These are phyloP conservation scores for Andrena dorsata DNA, from an alignment of 2,888 invertebrate species.

Conservation along the genomic window DNA sequence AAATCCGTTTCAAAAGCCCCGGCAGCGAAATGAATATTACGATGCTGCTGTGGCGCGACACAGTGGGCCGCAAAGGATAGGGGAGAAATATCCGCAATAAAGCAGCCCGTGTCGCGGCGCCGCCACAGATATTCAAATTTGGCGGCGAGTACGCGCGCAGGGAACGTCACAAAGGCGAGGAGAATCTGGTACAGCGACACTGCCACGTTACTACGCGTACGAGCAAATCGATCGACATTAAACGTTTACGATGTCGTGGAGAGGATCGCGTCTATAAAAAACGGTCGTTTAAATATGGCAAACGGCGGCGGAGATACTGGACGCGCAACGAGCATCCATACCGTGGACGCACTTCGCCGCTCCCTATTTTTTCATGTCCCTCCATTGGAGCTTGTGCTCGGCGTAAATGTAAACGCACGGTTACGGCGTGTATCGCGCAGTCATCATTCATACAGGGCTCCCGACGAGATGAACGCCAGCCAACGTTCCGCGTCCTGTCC, in stretches of 20 bases:
- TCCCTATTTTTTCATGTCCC: constrained; percentile 36
- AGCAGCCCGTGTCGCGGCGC: background rate
- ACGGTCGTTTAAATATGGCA: constrained; percentile 26
- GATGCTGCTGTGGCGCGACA: background rate
- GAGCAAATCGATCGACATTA: constrained; percentile 64
- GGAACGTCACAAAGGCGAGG: background rate
- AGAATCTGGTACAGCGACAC: constrained; percentile 11
- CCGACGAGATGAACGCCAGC: constrained; percentile 62
- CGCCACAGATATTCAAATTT: constrained; percentile 36
- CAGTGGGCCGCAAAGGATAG: constrained; percentile 2
- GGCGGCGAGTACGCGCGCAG: background rate
- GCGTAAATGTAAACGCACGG: constrained; percentile 54
- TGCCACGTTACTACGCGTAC: constrained; percentile 47
- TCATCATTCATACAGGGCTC: constrained; percentile 68
- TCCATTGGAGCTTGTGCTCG: constrained; percentile 41
- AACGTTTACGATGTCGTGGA: constrained; percentile 61
- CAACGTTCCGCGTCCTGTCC: constrained; percentile 41
- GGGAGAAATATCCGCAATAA: background rate
- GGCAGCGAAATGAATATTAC: constrained; percentile 6
- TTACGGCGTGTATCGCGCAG: constrained; percentile 43
- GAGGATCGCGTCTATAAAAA: constrained; percentile 41
- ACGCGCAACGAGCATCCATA: background rate
- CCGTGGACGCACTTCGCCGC: background rate
- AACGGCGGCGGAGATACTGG: background rate
- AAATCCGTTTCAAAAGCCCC: constrained; percentile 4